phyloP scores from a whole-genome alignment of 2,888 invertebrate species.

The Drosophila limbata region DNA sequence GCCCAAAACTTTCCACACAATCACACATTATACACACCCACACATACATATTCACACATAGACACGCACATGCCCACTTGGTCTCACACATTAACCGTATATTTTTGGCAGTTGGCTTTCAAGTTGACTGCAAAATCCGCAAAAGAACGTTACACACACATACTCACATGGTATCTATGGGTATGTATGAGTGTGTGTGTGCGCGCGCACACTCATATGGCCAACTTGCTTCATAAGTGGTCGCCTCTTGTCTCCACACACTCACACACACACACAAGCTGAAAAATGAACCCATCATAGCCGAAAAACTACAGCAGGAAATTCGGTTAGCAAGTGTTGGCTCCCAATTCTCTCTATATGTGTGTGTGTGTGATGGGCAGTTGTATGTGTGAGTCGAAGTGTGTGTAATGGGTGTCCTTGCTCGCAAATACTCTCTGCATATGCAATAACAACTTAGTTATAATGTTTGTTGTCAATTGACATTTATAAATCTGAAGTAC shows the following conservation, averaged over 20 bases:
- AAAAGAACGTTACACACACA: slow-evolving; percentile 77
- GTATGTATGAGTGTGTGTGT: slow-evolving; percentile 36
- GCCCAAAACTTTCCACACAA: slow-evolving; percentile 82
- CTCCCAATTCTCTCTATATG: slow-evolving; percentile 57
- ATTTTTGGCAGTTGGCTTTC: slow-evolving; percentile 79
- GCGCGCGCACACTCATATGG: slow-evolving; percentile 46
- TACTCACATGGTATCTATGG: slow-evolving; percentile 14
- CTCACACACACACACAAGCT: slow-evolving; percentile 25
- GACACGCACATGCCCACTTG: slow-evolving; percentile 33
- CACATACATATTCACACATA: slow-evolving; percentile 33
- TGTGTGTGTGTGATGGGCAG: slow-evolving; percentile 23
- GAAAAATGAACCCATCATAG: slow-evolving; percentile 82
- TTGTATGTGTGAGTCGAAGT: slow-evolving; percentile 31
- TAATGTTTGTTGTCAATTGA: slow-evolving; percentile 1
- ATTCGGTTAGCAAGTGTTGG: slow-evolving; percentile 82
- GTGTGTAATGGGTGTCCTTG: slow-evolving; percentile 65
- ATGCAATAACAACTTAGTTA: background rate
- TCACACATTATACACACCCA: slow-evolving; percentile 71
- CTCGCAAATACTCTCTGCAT: slow-evolving; percentile 33
- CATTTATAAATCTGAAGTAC: background rate
- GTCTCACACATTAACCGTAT: slow-evolving; percentile 75
- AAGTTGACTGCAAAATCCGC: slow-evolving; percentile 81
- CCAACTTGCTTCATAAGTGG: slow-evolving; percentile 77
- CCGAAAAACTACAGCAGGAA: slow-evolving; percentile 79
- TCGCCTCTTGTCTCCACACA: slow-evolving; percentile 52